phyloP scores from a whole-genome alignment of 1,140 invertebrate genomes.

The Pseudomyrmex pallidus region DNA sequence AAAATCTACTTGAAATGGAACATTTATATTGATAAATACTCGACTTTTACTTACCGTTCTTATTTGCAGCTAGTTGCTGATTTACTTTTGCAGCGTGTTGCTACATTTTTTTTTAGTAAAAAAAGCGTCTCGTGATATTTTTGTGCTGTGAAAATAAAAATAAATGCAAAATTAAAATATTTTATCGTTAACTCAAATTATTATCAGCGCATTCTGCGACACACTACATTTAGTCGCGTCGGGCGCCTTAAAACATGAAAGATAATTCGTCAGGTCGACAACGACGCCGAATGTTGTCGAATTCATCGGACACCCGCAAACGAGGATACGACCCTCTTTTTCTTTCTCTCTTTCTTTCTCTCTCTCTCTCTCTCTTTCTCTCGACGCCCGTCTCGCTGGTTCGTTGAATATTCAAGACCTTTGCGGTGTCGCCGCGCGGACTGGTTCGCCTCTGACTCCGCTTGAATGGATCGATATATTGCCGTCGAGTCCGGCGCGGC shows the following conservation, averaged over 20 bases:
- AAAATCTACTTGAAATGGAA: background rate
- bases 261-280: conserved; percentile 39
- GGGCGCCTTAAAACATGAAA: conserved; percentile 34
- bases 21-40: conserved; percentile 1
- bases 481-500: conserved; percentile 7
- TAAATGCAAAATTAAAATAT: background rate
- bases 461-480: conserved; percentile 32
- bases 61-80: background rate
- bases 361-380: background rate
- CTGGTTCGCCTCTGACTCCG: conserved; percentile 30
- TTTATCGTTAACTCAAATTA: background rate
- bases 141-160: background rate
- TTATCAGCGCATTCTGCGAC: background rate
- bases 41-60: background rate
- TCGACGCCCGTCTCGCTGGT: background rate
- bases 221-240: conserved; percentile 15
- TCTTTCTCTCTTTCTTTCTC: background rate
- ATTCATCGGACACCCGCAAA: conserved; percentile 28
- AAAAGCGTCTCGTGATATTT: conserved; percentile 6
- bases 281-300: conserved; percentile 32
- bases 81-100: too few relatives aligned
- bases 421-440: conserved; percentile 49
- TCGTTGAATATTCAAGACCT: conserved; percentile 68
- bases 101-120: background rate
- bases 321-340: conserved; percentile 30